Conservation (phyloP, 2,797 vertebrate species). For the Peromyscus melanophrys region DNA sequence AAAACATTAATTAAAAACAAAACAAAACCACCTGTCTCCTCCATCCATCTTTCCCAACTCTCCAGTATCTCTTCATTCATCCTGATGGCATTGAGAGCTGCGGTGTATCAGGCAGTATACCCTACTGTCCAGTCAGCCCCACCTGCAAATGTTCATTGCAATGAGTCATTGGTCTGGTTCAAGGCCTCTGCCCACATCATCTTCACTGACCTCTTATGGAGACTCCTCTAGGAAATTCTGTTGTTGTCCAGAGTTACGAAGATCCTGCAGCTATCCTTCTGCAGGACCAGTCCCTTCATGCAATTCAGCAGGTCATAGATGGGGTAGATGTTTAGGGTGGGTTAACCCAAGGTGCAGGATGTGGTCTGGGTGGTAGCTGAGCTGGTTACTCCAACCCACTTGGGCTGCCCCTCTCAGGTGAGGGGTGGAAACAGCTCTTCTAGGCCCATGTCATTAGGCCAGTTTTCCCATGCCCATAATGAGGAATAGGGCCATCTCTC, state of each 20-base stretch:
- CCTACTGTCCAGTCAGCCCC: background rate
- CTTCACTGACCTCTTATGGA: background rate
- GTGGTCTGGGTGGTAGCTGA: background rate
- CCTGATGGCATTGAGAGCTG: background rate
- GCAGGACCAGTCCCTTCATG: background rate
- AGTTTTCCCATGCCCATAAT: background rate
- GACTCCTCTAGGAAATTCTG: background rate
- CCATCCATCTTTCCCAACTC: too few relatives aligned
- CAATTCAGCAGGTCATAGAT: background rate
- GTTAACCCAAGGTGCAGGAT: background rate
- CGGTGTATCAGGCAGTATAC: background rate
- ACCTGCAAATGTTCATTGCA: background rate
- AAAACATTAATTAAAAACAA: too few relatives aligned
- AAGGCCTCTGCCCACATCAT: background rate
- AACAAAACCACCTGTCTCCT: too few relatives aligned
- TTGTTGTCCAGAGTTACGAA: background rate
- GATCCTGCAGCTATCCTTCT: background rate
- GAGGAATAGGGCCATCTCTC: background rate
- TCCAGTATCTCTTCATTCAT: too few relatives aligned
- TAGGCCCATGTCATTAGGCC: too few relatives aligned
- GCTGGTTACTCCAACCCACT: background rate
- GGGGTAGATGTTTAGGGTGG: background rate
- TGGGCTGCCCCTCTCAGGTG: background rate
- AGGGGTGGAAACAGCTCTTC: background rate
- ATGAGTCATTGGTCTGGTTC: background rate